Percentiles rank a stretch among this genome's conserved stretches.
phyloP scores from a whole-genome alignment of 2,888 invertebrate species.

The Myopa testacea region DNA sequence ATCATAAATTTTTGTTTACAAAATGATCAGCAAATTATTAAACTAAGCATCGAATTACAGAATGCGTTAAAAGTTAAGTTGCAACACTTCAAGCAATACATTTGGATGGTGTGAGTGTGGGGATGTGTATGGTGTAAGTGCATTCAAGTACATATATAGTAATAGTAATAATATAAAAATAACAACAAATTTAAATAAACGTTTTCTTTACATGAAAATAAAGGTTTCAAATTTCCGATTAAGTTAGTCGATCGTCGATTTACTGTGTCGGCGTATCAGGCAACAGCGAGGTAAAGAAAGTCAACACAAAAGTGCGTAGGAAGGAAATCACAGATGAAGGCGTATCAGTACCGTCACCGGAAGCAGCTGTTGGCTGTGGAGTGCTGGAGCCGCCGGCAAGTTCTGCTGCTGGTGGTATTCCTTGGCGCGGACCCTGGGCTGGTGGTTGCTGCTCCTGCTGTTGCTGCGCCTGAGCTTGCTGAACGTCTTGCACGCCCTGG shows the following conservation, averaged over 20 bases:
- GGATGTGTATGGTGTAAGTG: neutral
- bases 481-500: constrained; percentile 49
- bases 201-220: constrained; percentile 10
- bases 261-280: constrained; percentile 81
- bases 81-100: too few species aligned
- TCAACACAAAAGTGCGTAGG: constrained; percentile 90
- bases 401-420: constrained; percentile 9
- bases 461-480: constrained; percentile 46
- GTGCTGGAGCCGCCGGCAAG: constrained; percentile 16
- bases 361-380: constrained; percentile 49
- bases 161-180: constrained; percentile 27
- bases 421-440: constrained; percentile 44
- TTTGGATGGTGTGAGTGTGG: neutral
- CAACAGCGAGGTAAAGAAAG: constrained; percentile 93
- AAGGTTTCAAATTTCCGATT: neutral
- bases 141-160: constrained; percentile 1
- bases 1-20: constrained; percentile 3
- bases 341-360: constrained; percentile 59
- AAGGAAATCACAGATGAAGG: constrained; percentile 78
- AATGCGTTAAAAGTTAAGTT: too few species aligned
- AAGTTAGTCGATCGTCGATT: neutral
- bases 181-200: constrained; percentile 36
- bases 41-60: too few species aligned
- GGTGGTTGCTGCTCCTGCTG: constrained; percentile 33
- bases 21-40: neutral